Evolutionary conservation across 2,113 vertebrate species (phyloP).

Genomic region (Spermophilus dauricus): DNA sequence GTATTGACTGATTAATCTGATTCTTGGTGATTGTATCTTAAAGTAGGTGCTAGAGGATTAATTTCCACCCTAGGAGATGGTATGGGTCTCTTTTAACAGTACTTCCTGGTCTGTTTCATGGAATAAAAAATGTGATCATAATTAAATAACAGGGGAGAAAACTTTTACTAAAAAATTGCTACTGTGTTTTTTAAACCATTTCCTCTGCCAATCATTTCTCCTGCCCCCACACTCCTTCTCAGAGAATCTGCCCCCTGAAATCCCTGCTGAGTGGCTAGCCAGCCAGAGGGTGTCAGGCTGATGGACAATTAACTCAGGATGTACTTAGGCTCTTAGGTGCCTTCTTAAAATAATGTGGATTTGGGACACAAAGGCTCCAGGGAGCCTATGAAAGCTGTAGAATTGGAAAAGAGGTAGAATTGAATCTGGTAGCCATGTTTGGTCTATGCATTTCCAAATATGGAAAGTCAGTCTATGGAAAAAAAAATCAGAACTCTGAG

Average conservation of each 20-base stretch:
- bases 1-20: slow-evolving; percentile 31
- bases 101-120: neutral
- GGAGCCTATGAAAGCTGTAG: neutral
- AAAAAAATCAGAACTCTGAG: neutral
- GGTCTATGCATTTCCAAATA: neutral
- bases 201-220: neutral
- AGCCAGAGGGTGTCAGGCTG: neutral
- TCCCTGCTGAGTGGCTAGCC: neutral
- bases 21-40: neutral
- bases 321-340: neutral
- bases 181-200: slow-evolving; percentile 27
- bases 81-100: neutral
- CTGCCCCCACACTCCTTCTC: neutral
- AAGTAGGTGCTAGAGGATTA: neutral
- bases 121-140: neutral
- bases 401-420: neutral
- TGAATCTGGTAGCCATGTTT: neutral
- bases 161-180: slow-evolving; percentile 11
- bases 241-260: neutral
- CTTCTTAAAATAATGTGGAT: neutral
- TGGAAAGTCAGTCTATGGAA: neutral
- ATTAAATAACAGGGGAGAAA: slow-evolving; percentile 31
- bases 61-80: neutral
- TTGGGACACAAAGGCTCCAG: neutral
- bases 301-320: neutral